Base-by-base conservation (phyloP, 2,113 vertebrate species). In the Rhynchomys soricoides region DNA sequence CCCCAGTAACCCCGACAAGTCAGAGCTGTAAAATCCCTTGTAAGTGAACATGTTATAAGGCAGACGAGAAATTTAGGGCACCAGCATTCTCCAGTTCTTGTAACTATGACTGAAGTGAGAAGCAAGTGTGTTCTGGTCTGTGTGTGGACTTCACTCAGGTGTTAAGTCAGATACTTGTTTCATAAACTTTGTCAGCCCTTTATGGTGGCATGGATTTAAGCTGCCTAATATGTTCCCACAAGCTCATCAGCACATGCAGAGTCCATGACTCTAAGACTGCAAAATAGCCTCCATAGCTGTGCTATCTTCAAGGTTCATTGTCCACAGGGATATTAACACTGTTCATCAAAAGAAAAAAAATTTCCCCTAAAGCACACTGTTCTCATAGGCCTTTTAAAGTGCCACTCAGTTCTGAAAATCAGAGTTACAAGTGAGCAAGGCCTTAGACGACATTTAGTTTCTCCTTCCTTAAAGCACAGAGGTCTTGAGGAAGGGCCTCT, bases 61-160 rank as follows among this genome's bases (percentile, higher is more conserved):
- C 52, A 93, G 75, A 95, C 15, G 52, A 94, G 29, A 74, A 74
- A 95, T 86, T 4, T 24, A 48, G 26, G 31, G 70, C 71, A 77
- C 66, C 12, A 81, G 40, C 5, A 94, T 81, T 78, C 93, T 52
- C 77, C 86, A 48, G 70, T 59, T 93, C 75, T 75, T 64, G 10
- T 50, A 68, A 37, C 4, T 74, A 12, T 89, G 5, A 43, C 87
- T 73, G 88, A 9, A 90, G 68, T 59, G 45, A 89, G 15, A 77
- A 94, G 64, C n/a, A 93, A 91, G 62, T 57, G 15, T 55, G 86
- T 77, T 92, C 52, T 86, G 79, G 37, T 89, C 34, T 50, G 73
- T 52, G n/a, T 34, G 16, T 19, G 52, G 26, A 92, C 52, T 68
- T 85, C 37, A 92, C 29, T 95, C 22, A 85, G n/a, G 62, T 83